phyloP scores from a whole-genome alignment of 2,797 vertebrate genomes.

The Lacerta agilis region DNA sequence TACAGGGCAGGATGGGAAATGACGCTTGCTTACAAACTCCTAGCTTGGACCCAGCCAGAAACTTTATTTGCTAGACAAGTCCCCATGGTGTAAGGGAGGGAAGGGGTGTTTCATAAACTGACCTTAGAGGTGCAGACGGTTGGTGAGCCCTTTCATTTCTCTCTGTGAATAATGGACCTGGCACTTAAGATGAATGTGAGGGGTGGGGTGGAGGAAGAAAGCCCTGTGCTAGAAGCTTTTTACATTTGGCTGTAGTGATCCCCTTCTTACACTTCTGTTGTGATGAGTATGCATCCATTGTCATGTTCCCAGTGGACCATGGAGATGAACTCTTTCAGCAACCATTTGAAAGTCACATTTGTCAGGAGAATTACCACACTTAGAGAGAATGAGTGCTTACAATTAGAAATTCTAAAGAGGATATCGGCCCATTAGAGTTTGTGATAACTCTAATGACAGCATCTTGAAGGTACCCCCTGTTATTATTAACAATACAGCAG shows the following conservation, averaged over 20 bases:
- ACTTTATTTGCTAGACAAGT: not conserved
- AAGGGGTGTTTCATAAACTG: not conserved
- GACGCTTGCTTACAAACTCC: too few relatives aligned
- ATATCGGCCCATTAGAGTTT: not conserved
- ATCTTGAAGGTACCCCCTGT: not conserved
- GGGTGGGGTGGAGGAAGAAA: not conserved
- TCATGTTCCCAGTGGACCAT: not conserved
- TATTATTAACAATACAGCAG: conserved; percentile 20
- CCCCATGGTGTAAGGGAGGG: not conserved
- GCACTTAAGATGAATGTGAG: not conserved
- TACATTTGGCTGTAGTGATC: not conserved
- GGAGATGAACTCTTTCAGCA: not conserved
- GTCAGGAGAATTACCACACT: conserved; percentile 4
- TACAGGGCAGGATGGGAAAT: too few relatives aligned
- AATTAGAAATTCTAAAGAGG: conserved; percentile 2
- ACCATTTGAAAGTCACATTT: conserved; percentile 4
- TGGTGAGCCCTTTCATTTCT: not conserved
- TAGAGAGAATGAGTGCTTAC: conserved; percentile 4
- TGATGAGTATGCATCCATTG: not conserved
- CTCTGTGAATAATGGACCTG: not conserved
- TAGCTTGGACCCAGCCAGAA: not conserved
- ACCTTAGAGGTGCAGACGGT: not conserved
- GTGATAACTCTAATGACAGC: not conserved
- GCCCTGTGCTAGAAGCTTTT: not conserved
- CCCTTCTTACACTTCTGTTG: not conserved